Evolutionary conservation across 1,140 invertebrate species (phyloP), one percentile per base, ranked within the genome.

Genomic region (Mactra quadrangularis): DNA sequence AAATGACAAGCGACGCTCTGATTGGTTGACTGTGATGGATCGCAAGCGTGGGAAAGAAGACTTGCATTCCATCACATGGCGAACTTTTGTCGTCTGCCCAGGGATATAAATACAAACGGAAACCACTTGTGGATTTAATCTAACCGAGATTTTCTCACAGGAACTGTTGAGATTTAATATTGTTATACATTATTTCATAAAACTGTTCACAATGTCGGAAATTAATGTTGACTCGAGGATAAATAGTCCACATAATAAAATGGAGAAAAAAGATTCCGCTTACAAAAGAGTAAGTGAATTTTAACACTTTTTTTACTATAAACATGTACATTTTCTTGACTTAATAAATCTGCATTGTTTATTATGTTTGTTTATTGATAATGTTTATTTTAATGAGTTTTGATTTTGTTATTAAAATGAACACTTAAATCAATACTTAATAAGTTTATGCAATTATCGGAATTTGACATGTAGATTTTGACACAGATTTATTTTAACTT

Each of bases 91-190:
- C 77, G 77, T 71, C 77, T 81, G 77, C 66, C 77, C n/a, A 15
- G 27, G 66, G 77, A 47, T 81, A 81, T 81, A 81, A 81, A 81
- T 71, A 71, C 64, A 71, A 68, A 45, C 1, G 17, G 22, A 78
- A 82, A 82, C 79, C 70, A 82, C 79, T 75, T 82, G 79, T 82
- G 45, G 79, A 71, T 82, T 71, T 64, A 82, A 27, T 72, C 33
- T 60, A 62, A 25, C 50, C 55, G 38, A 11, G 29, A 47, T 55
- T 19, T 68, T 81, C 41, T 33, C 19, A 25, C 47, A 45, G 52
- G 70, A 29, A 22, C 70, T 22, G 71, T 25, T 17, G 38, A 50
- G 29, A 53, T 15, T n/a, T 64, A 19, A 77, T 50, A 31, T 27
- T 17, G n/a, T 31, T 27, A 27, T 7, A 27, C 27, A 62, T 27